Base-by-base conservation (phyloP, 2,888 invertebrate species). In the Brachynemurus nebulosus region DNA sequence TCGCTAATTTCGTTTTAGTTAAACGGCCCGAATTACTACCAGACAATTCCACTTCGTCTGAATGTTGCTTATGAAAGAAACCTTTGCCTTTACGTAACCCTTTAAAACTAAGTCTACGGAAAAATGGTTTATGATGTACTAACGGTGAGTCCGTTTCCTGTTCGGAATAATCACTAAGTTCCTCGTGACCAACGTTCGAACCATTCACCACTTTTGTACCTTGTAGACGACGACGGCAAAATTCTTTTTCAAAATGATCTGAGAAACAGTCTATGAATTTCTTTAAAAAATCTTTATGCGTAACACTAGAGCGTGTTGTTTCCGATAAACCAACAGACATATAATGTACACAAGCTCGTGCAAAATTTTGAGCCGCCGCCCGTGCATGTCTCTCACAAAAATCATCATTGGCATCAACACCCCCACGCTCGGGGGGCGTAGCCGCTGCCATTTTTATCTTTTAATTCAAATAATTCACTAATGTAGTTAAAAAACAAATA, bases 341-440 rank as follows among this genome's bases (percentile, higher is more conserved):
- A 59, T 79, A 88, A 52, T 80, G 80, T 52, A 83, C 73, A 65
- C 88, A 88, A 56, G 84, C 83, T 66, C 83, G 84, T 55, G 89
- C 86, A 65, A 92, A 91, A 66, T 89, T 88, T 57, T 83, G 80
- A 48, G 88, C 88, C 45, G 89, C 83, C 48, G 79, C 75, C 57
- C 78, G 78, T 47, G 88, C 88, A 67, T 90, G 89, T 62, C 86
- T 78, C 65, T 88, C 86, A 67, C 86, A 86, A 64, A 86, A 84
- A 63, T 86, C 85, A 86, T 86, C 88, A 53, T 75, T 76, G 57
- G 72, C 72, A 59, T 74, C 74, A 63, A 71, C 71, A 58, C 66
- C 63, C 69, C 53, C 56, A 49, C 53, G 54, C 46, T 52, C 55
- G 42, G 52, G 50, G 42, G 51, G 30, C 34, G 23, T 43, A 25